Evolutionary conservation across 2,888 invertebrate genomes (phyloP), one percentile per base, ranked within the genome.

Genomic region (Apamea monoglypha): DNA sequence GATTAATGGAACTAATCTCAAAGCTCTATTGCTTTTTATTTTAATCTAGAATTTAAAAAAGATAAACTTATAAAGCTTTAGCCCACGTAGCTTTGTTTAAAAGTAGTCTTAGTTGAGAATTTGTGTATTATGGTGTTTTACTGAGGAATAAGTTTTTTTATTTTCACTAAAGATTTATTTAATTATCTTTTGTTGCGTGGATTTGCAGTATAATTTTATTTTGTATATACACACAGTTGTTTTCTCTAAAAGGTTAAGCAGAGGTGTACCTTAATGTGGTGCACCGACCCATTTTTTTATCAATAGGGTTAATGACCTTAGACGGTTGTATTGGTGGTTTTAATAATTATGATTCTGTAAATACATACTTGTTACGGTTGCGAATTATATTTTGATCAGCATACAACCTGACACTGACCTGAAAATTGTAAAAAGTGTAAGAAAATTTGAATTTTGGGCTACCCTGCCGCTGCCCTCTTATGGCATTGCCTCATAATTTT

Each of bases 1-100:
- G 70, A 87, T 87, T 84, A 87, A 87, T 87, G 80, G 76, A 69
- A 78, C 72, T 87, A 85, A 87, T 87, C 74, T 87, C 69, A 50
- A 67, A 76, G 67, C 71, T 80, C 32, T 80, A 67, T 86, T 83
- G 74, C 76, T 80, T 76, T 80, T 85, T 83, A 74, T 85, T 86
- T 85, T 83, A 69, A 70, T 71, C 18, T 61, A 67, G 21, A 50
- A 53, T 73, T 78, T 40, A 64, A 73, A 64, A 75, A 73, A 80
- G 69, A 66, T 50, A 74, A 66, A 32, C 5, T 25, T 66, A 12
- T 21, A 21, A 2, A n/a, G 50, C 2, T 32, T 44, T 25, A 44
- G 21, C 25, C 12, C 32, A 44, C 25, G 21, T 63, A 36, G n/a
- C 21, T 71, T 18, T 25, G 5, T 25, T 47, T 16, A 36, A 44